Evolutionary conservation across 1,140 invertebrate species (phyloP).

Genomic region (Drosophila gunungcola): DNA sequence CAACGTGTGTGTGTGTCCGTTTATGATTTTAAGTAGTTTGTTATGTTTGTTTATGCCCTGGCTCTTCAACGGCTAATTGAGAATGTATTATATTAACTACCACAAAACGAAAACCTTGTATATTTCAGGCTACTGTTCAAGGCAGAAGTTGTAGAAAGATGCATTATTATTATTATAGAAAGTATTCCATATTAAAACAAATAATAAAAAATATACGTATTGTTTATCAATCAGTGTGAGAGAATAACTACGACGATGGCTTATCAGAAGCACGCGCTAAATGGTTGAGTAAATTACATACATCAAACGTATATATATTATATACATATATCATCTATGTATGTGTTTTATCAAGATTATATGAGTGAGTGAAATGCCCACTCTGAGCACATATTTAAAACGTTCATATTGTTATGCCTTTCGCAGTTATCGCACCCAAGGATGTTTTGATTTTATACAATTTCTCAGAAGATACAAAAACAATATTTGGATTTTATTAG

Average conservation of each 20-base stretch:
- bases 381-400: too few relatives aligned
- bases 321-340: not conserved
- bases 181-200: constrained; percentile 67
- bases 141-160: constrained; percentile 60
- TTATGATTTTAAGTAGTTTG: constrained; percentile 45
- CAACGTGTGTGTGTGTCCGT: constrained; percentile 41
- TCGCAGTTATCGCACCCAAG: too few relatives aligned
- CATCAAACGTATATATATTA: not conserved
- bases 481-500: too few relatives aligned
- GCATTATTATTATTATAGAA: constrained; percentile 75
- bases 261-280: constrained; percentile 45
- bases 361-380: not conserved
- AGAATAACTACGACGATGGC: constrained; percentile 6
- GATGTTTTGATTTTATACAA: not conserved
- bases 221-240: constrained; percentile 59
- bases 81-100: constrained; percentile 79
- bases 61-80: constrained; percentile 56
- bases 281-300: constrained; percentile 7
- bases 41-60: constrained; percentile 64
- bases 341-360: constrained; percentile 5
- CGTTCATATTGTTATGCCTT: too few relatives aligned
- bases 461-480: too few relatives aligned
- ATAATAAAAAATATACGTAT: constrained; percentile 65
- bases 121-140: constrained; percentile 65
- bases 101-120: constrained; percentile 66